phyloP scores from a whole-genome alignment of 2,113 vertebrate genomes.

The Megaleporinus macrocephalus region DNA sequence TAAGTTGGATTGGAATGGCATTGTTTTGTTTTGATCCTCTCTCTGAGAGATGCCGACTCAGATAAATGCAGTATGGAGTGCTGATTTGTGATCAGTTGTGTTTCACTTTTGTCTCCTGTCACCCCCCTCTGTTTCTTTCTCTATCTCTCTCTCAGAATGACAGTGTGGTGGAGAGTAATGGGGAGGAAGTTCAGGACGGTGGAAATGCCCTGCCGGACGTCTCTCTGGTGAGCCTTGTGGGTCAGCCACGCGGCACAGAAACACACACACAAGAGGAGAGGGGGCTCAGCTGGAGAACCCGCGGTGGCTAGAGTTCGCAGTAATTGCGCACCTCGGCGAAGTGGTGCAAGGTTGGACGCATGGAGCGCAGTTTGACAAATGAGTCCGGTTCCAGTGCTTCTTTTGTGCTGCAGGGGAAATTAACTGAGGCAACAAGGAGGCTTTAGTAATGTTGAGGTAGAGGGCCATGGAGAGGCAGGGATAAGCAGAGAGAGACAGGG shows the following conservation, averaged over 20 bases:
- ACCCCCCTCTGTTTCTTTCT: not conserved
- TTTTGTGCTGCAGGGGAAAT: not conserved
- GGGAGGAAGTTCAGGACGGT: slow-evolving; percentile 76
- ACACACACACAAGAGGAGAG: slow-evolving; percentile 7
- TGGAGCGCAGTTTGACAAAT: not conserved
- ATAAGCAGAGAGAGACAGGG: not conserved
- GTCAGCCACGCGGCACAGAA: not conserved
- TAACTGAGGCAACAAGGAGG: not conserved
- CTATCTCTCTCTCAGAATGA: slow-evolving; percentile 80
- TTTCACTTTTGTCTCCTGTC: not conserved
- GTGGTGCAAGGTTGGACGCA: not conserved
- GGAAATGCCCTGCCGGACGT: slow-evolving; percentile 85
- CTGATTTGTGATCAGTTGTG: not conserved
- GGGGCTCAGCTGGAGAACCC: not conserved
- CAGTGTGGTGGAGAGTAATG: slow-evolving; percentile 80
- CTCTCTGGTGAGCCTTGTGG: slow-evolving; percentile 87
- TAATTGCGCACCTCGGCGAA: not conserved
- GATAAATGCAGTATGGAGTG: not conserved
- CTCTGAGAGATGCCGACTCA: slow-evolving; percentile 37
- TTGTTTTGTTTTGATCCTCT: too few relatives aligned
- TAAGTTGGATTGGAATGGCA: too few relatives aligned
- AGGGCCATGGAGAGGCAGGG: slow-evolving; percentile 21
- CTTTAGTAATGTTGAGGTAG: not conserved
- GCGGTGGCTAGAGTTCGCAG: not conserved
- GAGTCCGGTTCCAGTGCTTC: not conserved